Evolutionary conservation across 2,113 vertebrate genomes (phyloP).

Genomic region (Polypterus bichir): DNA sequence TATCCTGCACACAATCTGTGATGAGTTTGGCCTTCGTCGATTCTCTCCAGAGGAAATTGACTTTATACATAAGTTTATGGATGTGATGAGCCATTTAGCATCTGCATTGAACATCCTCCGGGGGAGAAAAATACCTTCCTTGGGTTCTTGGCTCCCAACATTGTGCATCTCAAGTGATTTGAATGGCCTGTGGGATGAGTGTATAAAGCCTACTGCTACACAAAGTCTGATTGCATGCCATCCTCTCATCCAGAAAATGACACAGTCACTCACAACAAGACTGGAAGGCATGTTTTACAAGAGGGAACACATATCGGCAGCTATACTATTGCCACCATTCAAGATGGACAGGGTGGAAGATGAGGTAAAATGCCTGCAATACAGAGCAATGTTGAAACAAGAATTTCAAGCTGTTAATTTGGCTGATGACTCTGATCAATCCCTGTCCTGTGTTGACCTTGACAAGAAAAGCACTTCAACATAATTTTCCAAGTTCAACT

Average conservation of each 20-base stretch:
- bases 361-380: constrained; percentile 7
- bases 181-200: too few species aligned
- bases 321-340: constrained; percentile 7
- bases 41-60: constrained; percentile 10
- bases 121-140: constrained; percentile 9
- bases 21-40: constrained; percentile 13
- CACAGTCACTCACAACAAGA: neutral
- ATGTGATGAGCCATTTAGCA: constrained; percentile 12
- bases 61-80: constrained; percentile 13
- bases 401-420: neutral
- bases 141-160: constrained; percentile 9
- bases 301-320: constrained; percentile 9
- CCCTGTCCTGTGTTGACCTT: too few species aligned
- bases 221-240: too few species aligned
- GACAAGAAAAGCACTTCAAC: too few species aligned
- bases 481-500: too few species aligned
- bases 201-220: too few species aligned
- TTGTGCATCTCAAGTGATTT: constrained; percentile 4
- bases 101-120: constrained; percentile 12
- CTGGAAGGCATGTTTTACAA: constrained; percentile 10
- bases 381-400: constrained; percentile 12
- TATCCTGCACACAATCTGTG: constrained; percentile 12
- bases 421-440: too few species aligned
- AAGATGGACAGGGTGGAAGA: constrained; percentile 11
- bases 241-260: too few species aligned